Evolutionary conservation across 2,113 vertebrate species (phyloP), one percentile per base, ranked within the genome.

Genomic region (Cromileptes altivelis): DNA sequence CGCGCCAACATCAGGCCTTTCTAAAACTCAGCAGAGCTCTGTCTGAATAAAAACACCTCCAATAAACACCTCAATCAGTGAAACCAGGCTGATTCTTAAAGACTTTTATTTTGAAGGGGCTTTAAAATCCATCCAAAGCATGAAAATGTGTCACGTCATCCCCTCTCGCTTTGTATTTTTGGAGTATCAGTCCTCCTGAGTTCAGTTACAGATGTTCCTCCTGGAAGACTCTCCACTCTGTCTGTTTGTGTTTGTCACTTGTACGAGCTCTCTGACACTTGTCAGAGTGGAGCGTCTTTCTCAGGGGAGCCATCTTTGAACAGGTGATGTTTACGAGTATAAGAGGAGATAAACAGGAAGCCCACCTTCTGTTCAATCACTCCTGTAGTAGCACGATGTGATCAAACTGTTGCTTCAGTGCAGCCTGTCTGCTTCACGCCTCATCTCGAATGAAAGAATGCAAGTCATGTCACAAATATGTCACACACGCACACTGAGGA

Each of bases 291-390:
- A 52, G 72, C 57, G 77, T 58, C 74, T 57, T 69, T 15, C 81
- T 78, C 81, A 3, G 4, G 85, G 81, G 86, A 75, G 78, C 82
- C 78, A 37, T 85, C 75, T 85, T 33, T 67, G 75, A 81, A 23
- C 86, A 78, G 82, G 70, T 71, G 74, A 85, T 68, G 78, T 85
- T 88, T 82, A 82, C 21, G 13, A 72, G 67, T 1, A 4, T 0
- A 45, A 67, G 70, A 63, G 47, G 53, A 79, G 78, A 69, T 62
- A 75, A 85, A 82, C 82, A 71, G 63, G 75, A 42, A 84, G 81
- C 50, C 42, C 19, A 14, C 74, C 76, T 52, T 60, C 81, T 78
- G 69, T 70, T 88, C 69, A n/a, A 0, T 56, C 71, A 3, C 67
- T 17, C 23, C 40, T 8, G 42, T 4, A 0, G 58, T 37, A 13